Evolutionary conservation across 2,113 vertebrate genomes (phyloP).

Genomic region (Chelonoidis abingdonii): DNA sequence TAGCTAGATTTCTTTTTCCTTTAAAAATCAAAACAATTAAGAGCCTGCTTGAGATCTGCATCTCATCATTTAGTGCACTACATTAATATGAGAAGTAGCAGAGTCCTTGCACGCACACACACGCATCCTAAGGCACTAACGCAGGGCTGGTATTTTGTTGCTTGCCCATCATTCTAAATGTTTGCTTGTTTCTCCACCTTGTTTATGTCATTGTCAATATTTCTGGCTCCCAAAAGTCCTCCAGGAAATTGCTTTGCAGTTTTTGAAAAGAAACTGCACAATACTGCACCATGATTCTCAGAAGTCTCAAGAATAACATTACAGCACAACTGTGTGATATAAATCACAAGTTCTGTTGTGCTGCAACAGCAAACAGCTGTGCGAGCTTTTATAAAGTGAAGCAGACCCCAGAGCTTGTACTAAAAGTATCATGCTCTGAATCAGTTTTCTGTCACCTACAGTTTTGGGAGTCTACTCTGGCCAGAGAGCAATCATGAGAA

Average conservation of each 20-base stretch:
- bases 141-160: background rate
- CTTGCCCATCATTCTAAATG: background rate
- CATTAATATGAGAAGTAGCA: background rate
- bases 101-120: background rate
- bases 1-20: background rate
- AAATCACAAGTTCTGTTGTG: background rate
- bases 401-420: background rate
- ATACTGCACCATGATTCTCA: background rate
- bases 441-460: background rate
- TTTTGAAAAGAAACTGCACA: background rate
- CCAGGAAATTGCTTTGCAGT: background rate
- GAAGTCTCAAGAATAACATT: background rate
- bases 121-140: background rate
- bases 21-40: background rate
- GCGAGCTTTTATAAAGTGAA: background rate
- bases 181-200: background rate
- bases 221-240: background rate
- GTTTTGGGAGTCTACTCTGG: background rate
- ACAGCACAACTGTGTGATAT: background rate
- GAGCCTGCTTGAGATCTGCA: background rate
- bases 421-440: background rate
- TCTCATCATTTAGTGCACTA: background rate
- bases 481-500: background rate
- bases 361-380: background rate
- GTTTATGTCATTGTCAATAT: background rate